These are phyloP conservation scores for Tychaedon coryphoeus DNA, from an alignment of 2,113 vertebrate genomes.

Conservation along the genomic window DNA sequence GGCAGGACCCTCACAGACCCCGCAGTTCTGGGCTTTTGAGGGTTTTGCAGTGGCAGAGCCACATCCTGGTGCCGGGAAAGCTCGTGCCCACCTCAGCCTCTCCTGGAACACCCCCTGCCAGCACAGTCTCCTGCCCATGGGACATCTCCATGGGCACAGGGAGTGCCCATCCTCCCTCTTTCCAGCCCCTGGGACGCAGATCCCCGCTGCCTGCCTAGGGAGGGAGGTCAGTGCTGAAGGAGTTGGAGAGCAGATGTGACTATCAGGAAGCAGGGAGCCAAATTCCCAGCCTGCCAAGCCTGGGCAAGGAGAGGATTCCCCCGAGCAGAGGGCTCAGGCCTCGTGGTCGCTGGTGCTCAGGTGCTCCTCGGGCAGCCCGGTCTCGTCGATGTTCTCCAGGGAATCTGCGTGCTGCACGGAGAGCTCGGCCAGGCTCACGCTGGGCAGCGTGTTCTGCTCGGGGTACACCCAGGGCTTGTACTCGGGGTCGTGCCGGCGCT, in stretches of 20 bases:
- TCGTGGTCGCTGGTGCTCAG: constrained; percentile 78
- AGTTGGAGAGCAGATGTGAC: neutral
- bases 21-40: neutral
- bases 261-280: neutral
- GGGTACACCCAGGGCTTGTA: constrained; percentile 85
- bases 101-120: neutral
- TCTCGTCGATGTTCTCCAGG: constrained; percentile 83
- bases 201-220: neutral
- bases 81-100: neutral
- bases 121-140: neutral
- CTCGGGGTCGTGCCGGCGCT: constrained; percentile 75
- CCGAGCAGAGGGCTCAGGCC: neutral
- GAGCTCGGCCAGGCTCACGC: constrained; percentile 70
- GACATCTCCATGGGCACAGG: neutral
- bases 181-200: neutral
- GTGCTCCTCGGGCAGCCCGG: constrained; percentile 74
- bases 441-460: constrained; percentile 79
- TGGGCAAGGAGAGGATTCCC: fast-evolving
- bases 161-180: neutral
- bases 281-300: neutral
- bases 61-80: neutral
- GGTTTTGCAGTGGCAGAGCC: neutral
- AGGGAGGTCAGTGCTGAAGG: neutral
- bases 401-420: constrained; percentile 77
- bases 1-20: neutral